These are phyloP conservation scores for Xiphorhynchus erythropygius DNA, from an alignment of 2,797 vertebrate species.

Conservation along the genomic window DNA sequence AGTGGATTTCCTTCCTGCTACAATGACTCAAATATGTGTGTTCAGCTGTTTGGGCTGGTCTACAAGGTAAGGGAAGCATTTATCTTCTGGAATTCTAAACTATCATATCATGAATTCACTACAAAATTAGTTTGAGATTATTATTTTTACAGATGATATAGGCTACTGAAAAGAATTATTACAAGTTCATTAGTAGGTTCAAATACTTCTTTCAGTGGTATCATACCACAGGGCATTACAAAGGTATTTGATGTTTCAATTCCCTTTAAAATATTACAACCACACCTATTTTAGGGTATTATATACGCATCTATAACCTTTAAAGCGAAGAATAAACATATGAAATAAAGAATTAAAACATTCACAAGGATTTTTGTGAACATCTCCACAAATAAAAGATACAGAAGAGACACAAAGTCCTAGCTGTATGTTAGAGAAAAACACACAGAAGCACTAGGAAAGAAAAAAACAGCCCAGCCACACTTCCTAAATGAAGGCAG, in stretches of 20 bases:
- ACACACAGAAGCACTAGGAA: background rate
- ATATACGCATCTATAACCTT: background rate
- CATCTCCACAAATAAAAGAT: background rate
- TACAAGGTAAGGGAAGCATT: background rate
- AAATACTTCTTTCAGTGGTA: background rate
- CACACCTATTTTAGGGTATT: background rate
- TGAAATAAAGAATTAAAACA: background rate
- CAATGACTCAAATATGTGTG: fast-evolving
- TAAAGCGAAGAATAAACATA: background rate
- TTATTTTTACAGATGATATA: background rate
- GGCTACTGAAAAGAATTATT: background rate
- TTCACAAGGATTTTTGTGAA: background rate
- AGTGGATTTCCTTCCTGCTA: background rate
- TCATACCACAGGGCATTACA: background rate
- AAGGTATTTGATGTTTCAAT: background rate
- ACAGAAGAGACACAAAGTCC: background rate
- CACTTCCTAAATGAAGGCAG: background rate
- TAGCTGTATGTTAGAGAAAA: background rate
- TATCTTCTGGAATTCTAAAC: background rate
- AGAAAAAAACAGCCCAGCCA: background rate
- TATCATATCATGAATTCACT: background rate
- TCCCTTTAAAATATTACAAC: background rate
- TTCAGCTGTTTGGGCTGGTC: background rate
- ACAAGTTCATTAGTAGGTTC: background rate
- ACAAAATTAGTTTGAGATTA: background rate